Evolutionary conservation across 2,888 invertebrate species (phyloP), one percentile per base, ranked within the genome.

Genomic region (Lasiommata megera): DNA sequence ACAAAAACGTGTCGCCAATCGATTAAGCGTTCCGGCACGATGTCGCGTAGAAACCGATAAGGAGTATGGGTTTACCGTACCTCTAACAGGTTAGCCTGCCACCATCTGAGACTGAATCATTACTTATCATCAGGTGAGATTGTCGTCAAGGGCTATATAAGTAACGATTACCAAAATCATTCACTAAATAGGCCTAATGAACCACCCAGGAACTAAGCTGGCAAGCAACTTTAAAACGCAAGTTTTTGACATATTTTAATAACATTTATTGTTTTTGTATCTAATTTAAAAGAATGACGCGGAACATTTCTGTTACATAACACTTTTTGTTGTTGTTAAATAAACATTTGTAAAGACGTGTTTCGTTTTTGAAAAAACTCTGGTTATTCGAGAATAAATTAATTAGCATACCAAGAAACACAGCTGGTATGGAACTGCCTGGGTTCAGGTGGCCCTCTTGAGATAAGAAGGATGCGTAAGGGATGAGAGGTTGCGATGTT

Each of bases 381-480:
- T 37, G 14, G 8, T 16, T 41, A 0, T 41, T 31, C 34, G 23
- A 37, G 37, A 47, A 58, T 41, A 61, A 54, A 58, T 47, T 52
- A 62, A 62, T 62, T 62, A 60, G 60, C 60, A 51, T 57, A 53
- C 37, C 44, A n/a, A 41, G 70, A 66, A 59, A 58, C 56, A 60
- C 59, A 59, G 62, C 38, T 61, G 67, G 61, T 66, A 51, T 17
- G 5, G 40, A 67, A 62, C 60, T 62, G 68, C 70, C 71, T 69
- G 70, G 62, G 70, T 71, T 72, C 74, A 78, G 78, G 77, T 79
- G 77, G 76, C 73, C 67, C 59, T 71, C 65, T 67, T 64, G 64
- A 65, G 62, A 64, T 67, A 65, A 69, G 67, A 66, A 66, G 65
- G 64, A 68, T 61, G 63, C 56, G 69, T 63, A 72, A 73, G 74